Evolutionary conservation across 2,888 invertebrate genomes (phyloP).

Genomic region (Hermaeophaga mercurialis): DNA sequence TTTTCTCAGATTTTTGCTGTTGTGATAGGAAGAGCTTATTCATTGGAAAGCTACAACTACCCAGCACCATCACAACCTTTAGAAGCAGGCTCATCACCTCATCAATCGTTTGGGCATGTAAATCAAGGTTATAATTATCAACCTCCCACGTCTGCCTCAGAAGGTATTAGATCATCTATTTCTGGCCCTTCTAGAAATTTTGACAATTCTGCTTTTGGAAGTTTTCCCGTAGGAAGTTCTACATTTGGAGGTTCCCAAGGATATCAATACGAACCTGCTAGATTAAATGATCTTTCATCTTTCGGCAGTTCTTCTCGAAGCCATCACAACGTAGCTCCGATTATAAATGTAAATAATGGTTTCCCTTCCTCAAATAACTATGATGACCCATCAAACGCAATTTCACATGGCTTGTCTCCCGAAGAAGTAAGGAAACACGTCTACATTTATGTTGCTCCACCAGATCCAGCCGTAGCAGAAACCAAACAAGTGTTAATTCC

Average conservation of each 20-base stretch:
- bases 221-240: neutral
- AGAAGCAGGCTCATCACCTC: neutral
- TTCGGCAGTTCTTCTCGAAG: neutral
- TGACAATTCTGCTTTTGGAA: neutral
- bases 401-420: neutral
- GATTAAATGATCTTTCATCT: neutral
- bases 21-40: neutral
- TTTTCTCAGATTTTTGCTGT: slow-evolving; percentile 3
- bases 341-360: too few relatives aligned
- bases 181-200: neutral
- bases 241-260: neutral
- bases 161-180: neutral
- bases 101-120: neutral
- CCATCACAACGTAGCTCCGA: too few relatives aligned
- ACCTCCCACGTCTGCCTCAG: neutral
- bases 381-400: neutral
- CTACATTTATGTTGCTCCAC: slow-evolving; percentile 4
- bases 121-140: neutral
- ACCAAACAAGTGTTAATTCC: neutral
- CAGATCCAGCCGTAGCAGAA: slow-evolving; percentile 2
- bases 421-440: neutral
- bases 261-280: neutral
- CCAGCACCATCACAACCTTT: neutral
- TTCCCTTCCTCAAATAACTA: neutral
- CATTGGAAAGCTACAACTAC: slow-evolving; percentile 1